Percentiles rank a stretch among this genome's conserved stretches.
phyloP scores from a whole-genome alignment of 2,113 vertebrate species.

The Equus quagga region DNA sequence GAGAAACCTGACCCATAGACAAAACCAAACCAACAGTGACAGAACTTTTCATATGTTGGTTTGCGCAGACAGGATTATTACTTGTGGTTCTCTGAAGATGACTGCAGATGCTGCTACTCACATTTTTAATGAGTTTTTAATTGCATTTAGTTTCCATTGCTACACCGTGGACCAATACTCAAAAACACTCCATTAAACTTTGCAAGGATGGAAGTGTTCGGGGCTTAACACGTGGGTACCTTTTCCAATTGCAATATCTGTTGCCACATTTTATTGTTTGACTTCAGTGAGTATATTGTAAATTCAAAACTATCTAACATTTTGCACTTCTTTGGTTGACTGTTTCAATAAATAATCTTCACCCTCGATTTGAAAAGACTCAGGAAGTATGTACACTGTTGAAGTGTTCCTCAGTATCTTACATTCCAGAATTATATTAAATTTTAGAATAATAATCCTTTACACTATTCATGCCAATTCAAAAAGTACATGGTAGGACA shows the following conservation, averaged over 20 bases:
- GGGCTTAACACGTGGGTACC: neutral
- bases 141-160: neutral
- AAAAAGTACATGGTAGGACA: neutral
- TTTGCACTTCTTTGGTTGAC: neutral
- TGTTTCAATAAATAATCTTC: neutral
- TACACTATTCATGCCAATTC: neutral
- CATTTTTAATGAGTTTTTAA: neutral
- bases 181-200: neutral
- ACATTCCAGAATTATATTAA: neutral
- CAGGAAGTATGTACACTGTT: neutral
- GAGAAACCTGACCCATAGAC: neutral
- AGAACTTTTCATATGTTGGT: too few relatives aligned
- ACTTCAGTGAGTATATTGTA: neutral
- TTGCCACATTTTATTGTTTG: neutral
- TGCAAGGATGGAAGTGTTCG: neutral
- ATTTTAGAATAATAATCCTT: neutral
- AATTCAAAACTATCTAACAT: neutral
- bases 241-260: neutral
- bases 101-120: neutral
- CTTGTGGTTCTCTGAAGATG: neutral
- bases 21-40: neutral
- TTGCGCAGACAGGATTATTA: neutral
- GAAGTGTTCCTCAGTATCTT: neutral
- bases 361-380: neutral
- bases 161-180: neutral